Conservation (phyloP, 2,113 vertebrate species). For the Sceloporus undulatus region DNA sequence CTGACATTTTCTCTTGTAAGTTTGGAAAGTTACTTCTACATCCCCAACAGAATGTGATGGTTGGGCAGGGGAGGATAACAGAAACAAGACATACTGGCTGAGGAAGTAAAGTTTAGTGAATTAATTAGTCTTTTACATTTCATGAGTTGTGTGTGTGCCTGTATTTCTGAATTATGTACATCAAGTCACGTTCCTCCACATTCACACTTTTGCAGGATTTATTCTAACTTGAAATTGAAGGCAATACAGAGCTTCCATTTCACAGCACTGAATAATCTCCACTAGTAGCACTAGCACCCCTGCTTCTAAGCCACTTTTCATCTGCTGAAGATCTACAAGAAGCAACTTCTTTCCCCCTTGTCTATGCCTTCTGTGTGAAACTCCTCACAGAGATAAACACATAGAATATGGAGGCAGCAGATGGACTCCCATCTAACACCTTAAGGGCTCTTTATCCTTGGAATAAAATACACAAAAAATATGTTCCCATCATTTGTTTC, state of each 20-base stretch:
- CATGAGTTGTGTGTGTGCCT: constrained; percentile 9
- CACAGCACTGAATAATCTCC: background rate
- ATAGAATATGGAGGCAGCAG: constrained; percentile 31
- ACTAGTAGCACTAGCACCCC: constrained; percentile 64
- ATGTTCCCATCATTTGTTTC: background rate
- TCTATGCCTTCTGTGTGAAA: constrained; percentile 47
- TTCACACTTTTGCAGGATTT: constrained; percentile 42
- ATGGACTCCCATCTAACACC: constrained; percentile 15
- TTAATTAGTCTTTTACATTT: constrained; percentile 71
- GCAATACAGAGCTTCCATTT: constrained; percentile 44
- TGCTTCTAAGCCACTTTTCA: constrained; percentile 64
- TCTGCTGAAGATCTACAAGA: constrained; percentile 57
- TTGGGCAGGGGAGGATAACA: constrained; percentile 8
- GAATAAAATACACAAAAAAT: constrained; percentile 53
- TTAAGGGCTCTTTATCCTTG: constrained; percentile 19
- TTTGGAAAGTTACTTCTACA: constrained; percentile 4
- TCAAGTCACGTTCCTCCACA: constrained; percentile 55
- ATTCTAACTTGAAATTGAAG: constrained; percentile 32
- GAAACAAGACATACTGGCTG: constrained; percentile 24
- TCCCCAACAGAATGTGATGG: constrained; percentile 23
- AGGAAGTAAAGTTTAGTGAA: constrained; percentile 62
- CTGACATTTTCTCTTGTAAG: constrained; percentile 25
- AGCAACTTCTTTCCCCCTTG: constrained; percentile 58
- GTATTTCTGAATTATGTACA: constrained; percentile 64
- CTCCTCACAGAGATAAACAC: constrained; percentile 30